Evolutionary conservation across 2,113 vertebrate genomes (phyloP).

Genomic region (Passer montanus): DNA sequence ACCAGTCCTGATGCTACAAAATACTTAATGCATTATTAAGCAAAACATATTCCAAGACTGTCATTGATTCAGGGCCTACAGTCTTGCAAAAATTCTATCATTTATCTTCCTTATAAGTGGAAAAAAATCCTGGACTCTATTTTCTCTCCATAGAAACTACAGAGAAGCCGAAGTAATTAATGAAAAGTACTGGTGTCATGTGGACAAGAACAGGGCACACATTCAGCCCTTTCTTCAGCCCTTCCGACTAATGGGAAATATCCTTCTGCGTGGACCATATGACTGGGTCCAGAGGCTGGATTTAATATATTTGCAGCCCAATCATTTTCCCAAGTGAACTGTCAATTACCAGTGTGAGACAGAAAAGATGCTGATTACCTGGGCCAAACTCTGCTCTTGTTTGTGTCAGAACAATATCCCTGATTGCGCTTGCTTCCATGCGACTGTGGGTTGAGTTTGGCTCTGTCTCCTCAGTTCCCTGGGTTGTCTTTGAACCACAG

Average conservation of each 20-base stretch:
- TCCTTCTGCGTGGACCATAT: background rate
- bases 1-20: background rate
- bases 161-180: background rate
- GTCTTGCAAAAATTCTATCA: background rate
- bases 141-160: constrained; percentile 15
- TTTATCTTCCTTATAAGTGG: background rate
- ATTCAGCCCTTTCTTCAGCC: background rate
- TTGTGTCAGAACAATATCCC: background rate
- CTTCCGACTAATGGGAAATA: background rate
- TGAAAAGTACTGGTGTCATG: background rate
- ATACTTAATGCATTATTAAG: background rate
- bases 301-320: background rate
- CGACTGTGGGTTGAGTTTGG: background rate
- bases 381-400: background rate
- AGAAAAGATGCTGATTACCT: constrained; percentile 27
- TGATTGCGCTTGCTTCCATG: background rate
- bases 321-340: background rate
- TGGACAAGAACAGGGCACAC: background rate
- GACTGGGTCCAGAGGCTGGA: background rate
- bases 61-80: background rate
- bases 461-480: background rate
- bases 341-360: background rate
- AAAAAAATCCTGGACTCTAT: background rate
- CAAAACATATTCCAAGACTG: background rate
- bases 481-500: background rate